Conservation (phyloP, 2,888 invertebrate species). For the Tetragonisca angustula region DNA sequence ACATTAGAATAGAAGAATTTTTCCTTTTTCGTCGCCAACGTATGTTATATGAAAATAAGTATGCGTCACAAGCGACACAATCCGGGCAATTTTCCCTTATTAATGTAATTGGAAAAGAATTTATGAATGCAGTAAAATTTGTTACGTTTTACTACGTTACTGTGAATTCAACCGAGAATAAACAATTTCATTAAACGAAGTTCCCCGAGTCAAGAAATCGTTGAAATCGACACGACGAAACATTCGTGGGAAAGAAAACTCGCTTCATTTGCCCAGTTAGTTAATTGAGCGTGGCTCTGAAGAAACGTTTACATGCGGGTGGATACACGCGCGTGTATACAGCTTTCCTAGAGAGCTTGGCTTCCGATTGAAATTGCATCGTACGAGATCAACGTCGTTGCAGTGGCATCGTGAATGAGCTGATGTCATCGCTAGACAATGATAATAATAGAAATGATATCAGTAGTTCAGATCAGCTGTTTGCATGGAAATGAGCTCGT, state of each 20-base stretch:
- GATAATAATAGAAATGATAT: conserved; percentile 66
- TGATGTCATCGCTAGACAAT: conserved; percentile 55
- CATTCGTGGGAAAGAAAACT: conserved; percentile 40
- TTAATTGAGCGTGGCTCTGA: neutral
- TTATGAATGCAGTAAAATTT: too few relatives aligned
- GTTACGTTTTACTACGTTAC: too few relatives aligned
- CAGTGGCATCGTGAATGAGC: conserved; percentile 32
- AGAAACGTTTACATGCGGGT: conserved; percentile 46
- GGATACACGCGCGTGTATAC: neutral
- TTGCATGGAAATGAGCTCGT: conserved; percentile 17
- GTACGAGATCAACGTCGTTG: conserved; percentile 24
- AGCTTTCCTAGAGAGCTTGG: conserved; percentile 22
- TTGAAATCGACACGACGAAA: neutral
- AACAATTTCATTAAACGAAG: neutral
- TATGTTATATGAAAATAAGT: too few relatives aligned
- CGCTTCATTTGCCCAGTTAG: conserved; percentile 9
- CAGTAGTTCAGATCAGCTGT: conserved; percentile 37
- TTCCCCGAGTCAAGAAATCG: neutral
- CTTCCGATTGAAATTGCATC: conserved; percentile 49
- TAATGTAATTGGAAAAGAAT: too few relatives aligned
- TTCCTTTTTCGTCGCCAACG: too few relatives aligned
- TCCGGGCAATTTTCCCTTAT: too few relatives aligned
- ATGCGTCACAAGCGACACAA: too few relatives aligned
- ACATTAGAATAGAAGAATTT: too few relatives aligned
- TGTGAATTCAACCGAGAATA: too few relatives aligned